phyloP scores from a whole-genome alignment of 2,888 invertebrate genomes.

The Ellobium chinense region DNA sequence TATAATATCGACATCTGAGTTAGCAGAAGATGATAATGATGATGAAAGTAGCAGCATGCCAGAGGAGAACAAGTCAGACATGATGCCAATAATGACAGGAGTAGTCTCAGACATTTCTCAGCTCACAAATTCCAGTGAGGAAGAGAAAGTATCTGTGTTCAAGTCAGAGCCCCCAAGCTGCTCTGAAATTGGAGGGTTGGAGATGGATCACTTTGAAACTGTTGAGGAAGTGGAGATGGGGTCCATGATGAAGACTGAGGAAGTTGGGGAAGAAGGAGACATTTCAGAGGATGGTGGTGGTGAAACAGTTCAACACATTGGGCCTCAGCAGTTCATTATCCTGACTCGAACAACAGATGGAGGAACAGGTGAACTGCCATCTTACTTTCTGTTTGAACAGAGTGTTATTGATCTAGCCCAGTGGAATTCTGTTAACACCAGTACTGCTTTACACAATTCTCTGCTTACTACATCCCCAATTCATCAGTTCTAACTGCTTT shows the following conservation, averaged over 20 bases:
- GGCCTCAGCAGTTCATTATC: constrained; percentile 54
- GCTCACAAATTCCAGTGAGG: constrained; percentile 9
- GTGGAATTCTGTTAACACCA: too few species aligned
- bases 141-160: constrained; percentile 17
- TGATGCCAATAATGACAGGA: constrained; percentile 4
- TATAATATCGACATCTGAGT: background rate
- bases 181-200: constrained; percentile 26
- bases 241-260: constrained; percentile 32
- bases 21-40: constrained; percentile 17
- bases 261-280: background rate
- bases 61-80: background rate
- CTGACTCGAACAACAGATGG: constrained; percentile 42
- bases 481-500: too few species aligned
- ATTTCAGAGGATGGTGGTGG: background rate
- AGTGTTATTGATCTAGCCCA: too few species aligned
- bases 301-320: constrained; percentile 13
- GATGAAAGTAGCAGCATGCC: background rate
- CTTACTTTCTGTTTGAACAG: too few species aligned
- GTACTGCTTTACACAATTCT: too few species aligned
- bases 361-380: constrained; percentile 17
- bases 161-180: constrained; percentile 24
- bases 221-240: constrained; percentile 23
- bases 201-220: constrained; percentile 25
- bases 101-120: constrained; percentile 10
- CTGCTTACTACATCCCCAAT: too few species aligned